Evolutionary conservation across 2,888 invertebrate genomes (phyloP).

Genomic region (Phasia obesa): DNA sequence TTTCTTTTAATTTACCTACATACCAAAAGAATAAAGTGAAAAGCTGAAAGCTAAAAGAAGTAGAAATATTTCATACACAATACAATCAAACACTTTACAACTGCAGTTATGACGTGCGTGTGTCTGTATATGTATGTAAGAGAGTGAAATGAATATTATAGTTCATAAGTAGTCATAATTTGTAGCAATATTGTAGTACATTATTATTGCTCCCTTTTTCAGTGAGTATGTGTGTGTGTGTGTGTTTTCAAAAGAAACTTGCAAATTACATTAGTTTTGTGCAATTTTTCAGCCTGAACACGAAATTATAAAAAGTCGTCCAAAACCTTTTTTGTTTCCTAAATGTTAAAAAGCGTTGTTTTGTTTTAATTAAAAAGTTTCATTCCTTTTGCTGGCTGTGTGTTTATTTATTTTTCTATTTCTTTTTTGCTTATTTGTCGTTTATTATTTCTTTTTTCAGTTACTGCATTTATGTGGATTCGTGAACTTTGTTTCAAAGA

Average conservation of each 20-base stretch:
- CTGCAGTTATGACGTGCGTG: neutral
- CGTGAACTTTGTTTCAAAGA: conserved; percentile 36
- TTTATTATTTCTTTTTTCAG: conserved; percentile 28
- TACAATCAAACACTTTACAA: conserved; percentile 6
- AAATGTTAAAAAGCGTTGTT: conserved; percentile 70
- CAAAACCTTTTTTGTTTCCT: conserved; percentile 2
- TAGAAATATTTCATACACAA: conserved; percentile 10
- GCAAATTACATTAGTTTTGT: conserved; percentile 58
- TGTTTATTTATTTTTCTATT: conserved; percentile 29
- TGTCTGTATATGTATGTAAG: neutral
- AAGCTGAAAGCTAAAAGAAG: neutral
- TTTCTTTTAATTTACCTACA: conserved; percentile 37
- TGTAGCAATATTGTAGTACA: conserved; percentile 61
- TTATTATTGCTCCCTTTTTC: conserved; percentile 35
- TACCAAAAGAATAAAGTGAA: neutral
- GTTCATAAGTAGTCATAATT: conserved; percentile 66
- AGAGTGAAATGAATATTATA: conserved; percentile 46
- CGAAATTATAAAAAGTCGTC: conserved; percentile 59
- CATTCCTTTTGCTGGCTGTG: conserved; percentile 48
- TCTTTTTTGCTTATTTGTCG: conserved; percentile 12
- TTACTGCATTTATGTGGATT: conserved; percentile 58
- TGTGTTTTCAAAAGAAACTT: conserved; percentile 18
- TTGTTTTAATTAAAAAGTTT: conserved; percentile 75
- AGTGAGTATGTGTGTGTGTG: neutral
- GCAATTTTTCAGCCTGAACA: conserved; percentile 68